Conservation (phyloP, 2,888 invertebrate species). For the Aleiodes alternator region DNA sequence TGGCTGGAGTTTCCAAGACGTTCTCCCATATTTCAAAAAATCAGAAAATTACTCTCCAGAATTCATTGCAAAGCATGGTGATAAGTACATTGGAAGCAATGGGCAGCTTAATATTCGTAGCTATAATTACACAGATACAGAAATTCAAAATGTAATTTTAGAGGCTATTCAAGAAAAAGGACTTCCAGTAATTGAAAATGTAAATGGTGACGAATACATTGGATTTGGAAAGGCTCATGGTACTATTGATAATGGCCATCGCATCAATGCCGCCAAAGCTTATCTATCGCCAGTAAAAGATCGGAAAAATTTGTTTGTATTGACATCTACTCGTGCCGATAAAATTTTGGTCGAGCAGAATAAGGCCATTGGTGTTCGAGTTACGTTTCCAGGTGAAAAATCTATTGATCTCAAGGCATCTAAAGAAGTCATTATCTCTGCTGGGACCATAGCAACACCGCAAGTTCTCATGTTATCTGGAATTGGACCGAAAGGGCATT, state of each 20-base stretch:
- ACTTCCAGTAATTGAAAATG: slow-evolving; percentile 69
- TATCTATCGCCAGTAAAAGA: slow-evolving; percentile 76
- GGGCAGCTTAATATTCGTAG: slow-evolving; percentile 76
- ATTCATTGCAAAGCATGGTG: slow-evolving; percentile 68
- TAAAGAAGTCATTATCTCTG: slow-evolving; percentile 80
- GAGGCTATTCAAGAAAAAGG: slow-evolving; percentile 71
- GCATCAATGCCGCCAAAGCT: slow-evolving; percentile 77
- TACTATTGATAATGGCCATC: slow-evolving; percentile 76
- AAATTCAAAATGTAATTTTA: slow-evolving; percentile 70
- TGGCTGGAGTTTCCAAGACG: slow-evolving; percentile 57
- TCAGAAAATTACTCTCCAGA: slow-evolving; percentile 59
- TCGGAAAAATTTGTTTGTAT: slow-evolving; percentile 68
- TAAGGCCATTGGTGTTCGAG: slow-evolving; percentile 77
- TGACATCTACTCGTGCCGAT: slow-evolving; percentile 66
- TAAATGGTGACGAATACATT: slow-evolving; percentile 76
- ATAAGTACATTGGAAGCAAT: slow-evolving; percentile 71
- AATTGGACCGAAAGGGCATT: slow-evolving; percentile 80
- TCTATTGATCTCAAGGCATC: slow-evolving; percentile 77
- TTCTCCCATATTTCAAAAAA: slow-evolving; percentile 57
- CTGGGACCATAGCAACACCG: slow-evolving; percentile 88
- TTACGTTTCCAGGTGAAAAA: slow-evolving; percentile 75
- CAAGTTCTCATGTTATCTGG: slow-evolving; percentile 84
- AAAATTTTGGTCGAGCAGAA: slow-evolving; percentile 70
- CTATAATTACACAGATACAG: slow-evolving; percentile 68
- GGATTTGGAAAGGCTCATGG: slow-evolving; percentile 78